Evolutionary conservation across 2,113 vertebrate genomes (phyloP).

Genomic region (Narcine bancroftii): DNA sequence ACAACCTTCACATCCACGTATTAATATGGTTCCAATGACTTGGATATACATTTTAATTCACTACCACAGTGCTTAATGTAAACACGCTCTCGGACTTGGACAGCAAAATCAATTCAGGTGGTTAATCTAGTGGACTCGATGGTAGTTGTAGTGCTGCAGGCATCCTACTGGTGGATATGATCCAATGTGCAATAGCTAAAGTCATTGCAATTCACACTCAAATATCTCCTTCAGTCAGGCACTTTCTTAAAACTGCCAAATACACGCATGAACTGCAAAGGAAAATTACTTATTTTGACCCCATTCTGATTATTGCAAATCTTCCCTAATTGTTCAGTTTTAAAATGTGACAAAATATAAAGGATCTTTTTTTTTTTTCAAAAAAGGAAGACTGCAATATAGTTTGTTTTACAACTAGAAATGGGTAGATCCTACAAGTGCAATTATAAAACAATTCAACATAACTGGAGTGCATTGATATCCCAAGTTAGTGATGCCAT

Average conservation of each 20-base stretch:
- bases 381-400: not conserved
- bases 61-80: not conserved
- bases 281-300: not conserved
- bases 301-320: slow-evolving; percentile 3
- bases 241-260: not conserved
- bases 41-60: not conserved
- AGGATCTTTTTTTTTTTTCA: no score
- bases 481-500: not conserved
- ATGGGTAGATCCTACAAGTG: not conserved
- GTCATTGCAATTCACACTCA: not conserved
- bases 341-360: slow-evolving; percentile 8
- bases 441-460: not conserved
- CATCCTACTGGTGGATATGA: not conserved
- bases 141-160: not conserved
- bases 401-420: no score
- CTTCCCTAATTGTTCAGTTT: not conserved
- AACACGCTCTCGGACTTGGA: no score
- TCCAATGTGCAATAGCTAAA: not conserved
- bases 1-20: not conserved
- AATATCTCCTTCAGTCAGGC: not conserved
- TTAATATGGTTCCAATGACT: not conserved
- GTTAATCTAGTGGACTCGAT: not conserved
- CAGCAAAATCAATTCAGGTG: not conserved
- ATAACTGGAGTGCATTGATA: not conserved
- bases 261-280: no score